These are phyloP conservation scores for Coelopa frigida DNA, from an alignment of 1,140 invertebrate species.

Conservation along the genomic window DNA sequence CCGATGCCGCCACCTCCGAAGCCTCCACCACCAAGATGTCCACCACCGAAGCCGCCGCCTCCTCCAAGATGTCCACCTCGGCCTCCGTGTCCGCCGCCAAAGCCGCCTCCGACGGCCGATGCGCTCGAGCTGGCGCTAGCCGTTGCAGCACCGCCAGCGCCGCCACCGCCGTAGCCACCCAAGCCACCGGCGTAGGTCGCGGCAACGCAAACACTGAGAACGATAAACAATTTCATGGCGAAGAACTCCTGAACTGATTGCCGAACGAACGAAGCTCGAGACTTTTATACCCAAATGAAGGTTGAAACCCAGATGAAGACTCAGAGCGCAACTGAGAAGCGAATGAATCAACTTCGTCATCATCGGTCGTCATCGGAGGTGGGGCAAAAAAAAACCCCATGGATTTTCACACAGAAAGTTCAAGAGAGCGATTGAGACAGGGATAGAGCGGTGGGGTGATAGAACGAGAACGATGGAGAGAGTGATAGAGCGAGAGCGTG, in stretches of 20 bases:
- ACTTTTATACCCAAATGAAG: no score
- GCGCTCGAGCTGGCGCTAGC: not conserved
- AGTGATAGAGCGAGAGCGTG: no score
- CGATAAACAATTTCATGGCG: conserved; percentile 2
- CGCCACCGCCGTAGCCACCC: conserved; percentile 9
- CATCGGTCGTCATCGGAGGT: no score
- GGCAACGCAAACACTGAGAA: not conserved
- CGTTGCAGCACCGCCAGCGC: not conserved
- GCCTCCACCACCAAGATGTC: not conserved
- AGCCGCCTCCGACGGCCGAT: not conserved
- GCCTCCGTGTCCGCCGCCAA: not conserved
- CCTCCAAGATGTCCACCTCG: not conserved
- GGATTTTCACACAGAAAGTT: no score
- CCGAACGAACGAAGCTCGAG: not conserved
- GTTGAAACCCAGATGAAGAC: no score
- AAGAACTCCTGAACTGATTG: not conserved
- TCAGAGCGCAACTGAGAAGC: no score
- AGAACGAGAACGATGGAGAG: no score
- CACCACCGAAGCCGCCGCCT: not conserved
- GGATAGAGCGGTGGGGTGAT: no score
- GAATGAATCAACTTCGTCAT: no score
- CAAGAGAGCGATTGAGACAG: no score
- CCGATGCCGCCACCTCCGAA: not conserved
- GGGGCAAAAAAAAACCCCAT: no score
- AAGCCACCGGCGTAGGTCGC: conserved; percentile 1